A percentile compares a stretch with the other conserved stretches of the same genome.
These are phyloP conservation scores for Thymelicus sylvestris DNA, from an alignment of 2,888 invertebrate genomes.

Conservation along the genomic window DNA sequence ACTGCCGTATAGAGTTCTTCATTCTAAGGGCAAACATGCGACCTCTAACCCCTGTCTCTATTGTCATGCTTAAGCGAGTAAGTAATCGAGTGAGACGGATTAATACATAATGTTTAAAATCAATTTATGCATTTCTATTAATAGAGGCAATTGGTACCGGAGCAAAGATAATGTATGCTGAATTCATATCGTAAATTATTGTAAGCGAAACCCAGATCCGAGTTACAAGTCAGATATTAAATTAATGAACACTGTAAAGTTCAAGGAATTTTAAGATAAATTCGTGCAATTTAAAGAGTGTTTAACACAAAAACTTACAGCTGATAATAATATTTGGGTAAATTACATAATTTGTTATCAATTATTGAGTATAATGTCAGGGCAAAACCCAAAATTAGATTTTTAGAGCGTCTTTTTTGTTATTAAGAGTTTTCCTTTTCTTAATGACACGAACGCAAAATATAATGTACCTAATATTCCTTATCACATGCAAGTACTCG, in stretches of 20 bases:
- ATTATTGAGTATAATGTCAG: too few relatives aligned
- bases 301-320: constrained; percentile 2
- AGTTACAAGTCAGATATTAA: neutral
- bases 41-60: constrained; percentile 73
- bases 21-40: constrained; percentile 71
- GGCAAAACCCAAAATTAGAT: too few relatives aligned
- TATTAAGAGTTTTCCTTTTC: too few relatives aligned
- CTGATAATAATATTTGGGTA: too few relatives aligned
- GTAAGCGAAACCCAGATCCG: constrained; percentile 20
- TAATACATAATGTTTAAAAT: constrained; percentile 36
- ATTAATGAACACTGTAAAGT: constrained; percentile 10
- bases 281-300: neutral
- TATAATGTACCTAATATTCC: neutral
- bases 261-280: constrained; percentile 22
- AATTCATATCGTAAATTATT: constrained; percentile 28
- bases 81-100: constrained; percentile 54
- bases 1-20: constrained; percentile 52
- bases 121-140: constrained; percentile 22
- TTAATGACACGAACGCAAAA: too few relatives aligned
- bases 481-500: constrained; percentile 6
- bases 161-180: constrained; percentile 18
- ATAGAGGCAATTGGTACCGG: constrained; percentile 19
- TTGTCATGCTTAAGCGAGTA: constrained; percentile 72
- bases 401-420: too few relatives aligned
- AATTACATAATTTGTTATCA: too few relatives aligned